Conservation (phyloP, 1,140 invertebrate species). For the Brachystomella parvula region DNA sequence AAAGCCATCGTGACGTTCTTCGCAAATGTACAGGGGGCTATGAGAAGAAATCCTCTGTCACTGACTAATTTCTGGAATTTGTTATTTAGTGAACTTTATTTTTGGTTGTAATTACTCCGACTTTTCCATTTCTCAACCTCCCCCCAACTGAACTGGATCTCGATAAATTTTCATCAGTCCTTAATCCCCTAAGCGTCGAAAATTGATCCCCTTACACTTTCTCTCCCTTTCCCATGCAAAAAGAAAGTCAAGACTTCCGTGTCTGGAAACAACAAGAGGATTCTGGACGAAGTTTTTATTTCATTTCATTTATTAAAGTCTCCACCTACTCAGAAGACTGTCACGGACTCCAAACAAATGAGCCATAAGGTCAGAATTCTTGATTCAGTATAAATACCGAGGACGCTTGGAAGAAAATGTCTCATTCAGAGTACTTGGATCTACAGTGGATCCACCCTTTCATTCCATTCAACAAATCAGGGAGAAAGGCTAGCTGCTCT, state of each 20-base stretch:
- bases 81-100: too few species aligned
- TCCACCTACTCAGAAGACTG: not conserved
- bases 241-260: not conserved
- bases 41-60: too few species aligned
- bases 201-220: not conserved
- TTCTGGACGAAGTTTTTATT: not conserved
- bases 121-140: not conserved
- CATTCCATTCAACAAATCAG: not conserved
- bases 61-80: too few species aligned
- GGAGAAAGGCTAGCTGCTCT: too few species aligned
- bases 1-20: too few species aligned
- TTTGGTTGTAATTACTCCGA: too few species aligned
- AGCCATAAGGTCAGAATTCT: constrained; percentile 3
- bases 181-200: constrained; percentile 14
- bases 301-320: constrained; percentile 19
- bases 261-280: not conserved
- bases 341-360: not conserved
- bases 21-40: too few species aligned
- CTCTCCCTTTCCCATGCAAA: constrained; percentile 8
- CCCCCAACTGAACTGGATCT: constrained; percentile 20
- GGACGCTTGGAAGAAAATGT: not conserved
- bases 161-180: constrained; percentile 34
- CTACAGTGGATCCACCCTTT: not conserved
- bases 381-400: constrained; percentile 21
- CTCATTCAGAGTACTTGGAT: not conserved